Percentiles rank a stretch among this genome's conserved stretches.
Evolutionary conservation across 1,140 invertebrate genomes (phyloP).

Genomic region (Anagrus nilaparvatae): DNA sequence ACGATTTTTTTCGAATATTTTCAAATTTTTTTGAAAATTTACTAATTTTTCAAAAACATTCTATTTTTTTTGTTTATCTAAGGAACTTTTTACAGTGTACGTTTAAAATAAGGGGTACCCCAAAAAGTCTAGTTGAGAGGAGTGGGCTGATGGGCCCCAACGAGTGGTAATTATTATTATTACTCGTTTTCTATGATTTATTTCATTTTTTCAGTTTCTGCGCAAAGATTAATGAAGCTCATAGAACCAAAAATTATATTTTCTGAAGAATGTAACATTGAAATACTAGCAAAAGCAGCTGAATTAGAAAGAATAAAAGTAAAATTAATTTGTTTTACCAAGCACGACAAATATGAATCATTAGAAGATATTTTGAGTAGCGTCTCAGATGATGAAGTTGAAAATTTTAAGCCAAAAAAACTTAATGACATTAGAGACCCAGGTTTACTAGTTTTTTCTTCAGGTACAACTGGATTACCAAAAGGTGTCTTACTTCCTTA

Average conservation of each 20-base stretch:
- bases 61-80: too few species aligned
- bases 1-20: too few species aligned
- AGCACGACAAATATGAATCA: conserved; percentile 9
- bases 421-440: conserved; percentile 13
- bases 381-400: conserved; percentile 5
- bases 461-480: conserved; percentile 24
- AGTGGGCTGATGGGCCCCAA: too few species aligned
- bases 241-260: conserved; percentile 31
- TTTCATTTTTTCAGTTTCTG: conserved; percentile 2
- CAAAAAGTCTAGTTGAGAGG: too few species aligned
- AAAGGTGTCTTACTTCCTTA: conserved; percentile 22
- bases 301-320: conserved; percentile 13
- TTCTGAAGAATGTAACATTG: conserved; percentile 13
- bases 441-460: conserved; percentile 26
- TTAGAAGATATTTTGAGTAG: conserved; percentile 12
- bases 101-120: too few species aligned
- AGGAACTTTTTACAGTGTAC: too few species aligned
- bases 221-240: conserved; percentile 22
- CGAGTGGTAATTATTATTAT: too few species aligned
- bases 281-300: conserved; percentile 17
- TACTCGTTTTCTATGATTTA: too few species aligned
- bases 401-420: conserved; percentile 8
- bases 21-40: too few species aligned
- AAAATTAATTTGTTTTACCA: conserved; percentile 24
- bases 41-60: too few species aligned